Conservation (phyloP, 2,888 invertebrate species). For the Anaspis maculata region DNA sequence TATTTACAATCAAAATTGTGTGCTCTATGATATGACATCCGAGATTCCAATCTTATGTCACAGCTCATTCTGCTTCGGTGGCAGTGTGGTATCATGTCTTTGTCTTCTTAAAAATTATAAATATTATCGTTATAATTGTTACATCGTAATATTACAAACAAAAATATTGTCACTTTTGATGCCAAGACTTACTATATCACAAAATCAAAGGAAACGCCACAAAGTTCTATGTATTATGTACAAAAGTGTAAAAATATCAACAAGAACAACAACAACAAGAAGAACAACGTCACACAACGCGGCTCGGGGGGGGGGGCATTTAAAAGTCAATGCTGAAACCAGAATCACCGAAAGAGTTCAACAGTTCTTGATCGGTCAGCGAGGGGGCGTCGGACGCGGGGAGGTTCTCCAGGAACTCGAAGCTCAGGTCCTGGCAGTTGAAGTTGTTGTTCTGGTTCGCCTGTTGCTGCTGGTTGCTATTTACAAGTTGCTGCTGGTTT, state of each 20-base stretch:
- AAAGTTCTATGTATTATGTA: constrained; percentile 31
- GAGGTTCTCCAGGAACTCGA: constrained; percentile 80
- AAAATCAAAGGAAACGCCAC: constrained; percentile 33
- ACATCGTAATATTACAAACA: no score
- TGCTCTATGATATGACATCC: no score
- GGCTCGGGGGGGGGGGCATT: no score
- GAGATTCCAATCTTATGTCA: no score
- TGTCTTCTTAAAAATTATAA: no score
- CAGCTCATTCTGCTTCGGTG: no score
- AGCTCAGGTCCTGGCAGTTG: constrained; percentile 61
- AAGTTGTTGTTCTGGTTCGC: constrained; percentile 35
- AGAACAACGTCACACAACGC: no score
- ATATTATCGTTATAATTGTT: no score
- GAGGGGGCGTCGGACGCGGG: constrained; percentile 65
- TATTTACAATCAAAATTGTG: no score
- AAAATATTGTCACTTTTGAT: no score
- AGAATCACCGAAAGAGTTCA: constrained; percentile 73
- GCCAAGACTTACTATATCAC: no score
- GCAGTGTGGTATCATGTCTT: no score
- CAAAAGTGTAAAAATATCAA: constrained; percentile 32
- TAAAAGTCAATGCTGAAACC: constrained; percentile 53
- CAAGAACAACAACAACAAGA: constrained; percentile 20
- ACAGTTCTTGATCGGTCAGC: constrained; percentile 73
- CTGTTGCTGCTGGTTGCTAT: constrained; percentile 28
- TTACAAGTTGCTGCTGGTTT: constrained; percentile 30